Evolutionary conservation across 2,113 vertebrate species (phyloP).

Genomic region (Epinephelus cyanopodus): DNA sequence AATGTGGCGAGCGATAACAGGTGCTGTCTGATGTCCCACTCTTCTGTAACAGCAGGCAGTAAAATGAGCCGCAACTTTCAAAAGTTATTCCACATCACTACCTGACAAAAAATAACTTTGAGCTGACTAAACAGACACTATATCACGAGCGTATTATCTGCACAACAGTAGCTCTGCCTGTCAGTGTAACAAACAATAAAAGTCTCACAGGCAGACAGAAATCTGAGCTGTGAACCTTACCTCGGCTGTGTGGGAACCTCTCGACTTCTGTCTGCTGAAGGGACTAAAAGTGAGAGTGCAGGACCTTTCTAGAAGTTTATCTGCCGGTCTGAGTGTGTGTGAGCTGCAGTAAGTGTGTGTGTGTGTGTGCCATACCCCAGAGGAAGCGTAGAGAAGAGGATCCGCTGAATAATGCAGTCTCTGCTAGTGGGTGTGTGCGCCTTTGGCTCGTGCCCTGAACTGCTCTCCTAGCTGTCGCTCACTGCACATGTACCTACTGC

Average conservation of each 20-base stretch:
- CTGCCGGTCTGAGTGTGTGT: slow-evolving; percentile 43
- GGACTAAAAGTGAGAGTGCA: slow-evolving; percentile 4
- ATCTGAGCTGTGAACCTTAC: slow-evolving; percentile 46
- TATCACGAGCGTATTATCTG: not conserved
- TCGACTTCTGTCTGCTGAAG: slow-evolving; percentile 42
- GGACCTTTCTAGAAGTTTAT: slow-evolving; percentile 61
- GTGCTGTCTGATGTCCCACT: slow-evolving; percentile 30
- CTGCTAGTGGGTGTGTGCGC: slow-evolving; percentile 69
- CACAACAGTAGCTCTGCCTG: not conserved
- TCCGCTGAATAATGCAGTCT: slow-evolving; percentile 61
- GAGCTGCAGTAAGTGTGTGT: not conserved
- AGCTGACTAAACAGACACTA: slow-evolving; percentile 13
- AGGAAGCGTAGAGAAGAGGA: slow-evolving; percentile 47
- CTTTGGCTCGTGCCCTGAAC: slow-evolving; percentile 78
- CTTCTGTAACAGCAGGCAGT: not conserved
- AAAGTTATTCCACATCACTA: slow-evolving; percentile 16
- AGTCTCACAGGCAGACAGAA: slow-evolving; percentile 16
- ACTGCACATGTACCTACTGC: slow-evolving; percentile 71
- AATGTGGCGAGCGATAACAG: slow-evolving; percentile 6
- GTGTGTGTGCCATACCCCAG: slow-evolving; percentile 47
- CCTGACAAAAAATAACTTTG: not conserved
- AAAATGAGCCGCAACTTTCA: slow-evolving; percentile 24
- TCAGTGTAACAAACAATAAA: not conserved
- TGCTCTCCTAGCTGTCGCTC: slow-evolving; percentile 72
- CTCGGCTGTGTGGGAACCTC: slow-evolving; percentile 40